These are phyloP conservation scores for Myotis davidii DNA, from an alignment of 2,113 vertebrate species.

Conservation along the genomic window DNA sequence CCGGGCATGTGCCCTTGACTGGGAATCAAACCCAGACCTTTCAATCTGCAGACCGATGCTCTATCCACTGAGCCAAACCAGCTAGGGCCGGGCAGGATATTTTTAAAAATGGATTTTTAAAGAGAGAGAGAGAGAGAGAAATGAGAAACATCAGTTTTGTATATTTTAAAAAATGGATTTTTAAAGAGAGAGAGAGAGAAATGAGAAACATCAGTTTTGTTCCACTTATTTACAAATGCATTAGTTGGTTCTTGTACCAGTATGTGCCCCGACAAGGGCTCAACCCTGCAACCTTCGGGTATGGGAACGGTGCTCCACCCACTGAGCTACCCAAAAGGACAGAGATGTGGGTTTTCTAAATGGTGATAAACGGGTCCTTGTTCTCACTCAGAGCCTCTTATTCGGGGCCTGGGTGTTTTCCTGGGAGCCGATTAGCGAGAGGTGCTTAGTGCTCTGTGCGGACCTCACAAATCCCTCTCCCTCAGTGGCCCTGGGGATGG, in stretches of 20 bases:
- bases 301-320: not conserved
- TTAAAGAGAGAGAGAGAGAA: not conserved
- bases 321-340: not conserved
- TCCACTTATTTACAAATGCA: too few relatives aligned
- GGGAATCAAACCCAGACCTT: too few relatives aligned
- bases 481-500: rapidly evolving
- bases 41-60: too few relatives aligned
- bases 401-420: not conserved
- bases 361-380: not conserved
- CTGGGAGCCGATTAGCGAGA: not conserved
- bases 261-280: not conserved
- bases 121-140: not conserved
- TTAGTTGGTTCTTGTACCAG: not conserved
- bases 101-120: not conserved
- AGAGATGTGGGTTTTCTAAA: not conserved
- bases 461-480: not conserved
- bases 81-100: not conserved
- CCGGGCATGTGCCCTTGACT: too few relatives aligned
- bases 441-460: not conserved
- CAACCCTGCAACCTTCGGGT: not conserved
- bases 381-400: rapidly evolving
- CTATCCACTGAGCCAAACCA: too few relatives aligned
- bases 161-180: too few relatives aligned
- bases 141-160: not conserved
- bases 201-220: not conserved